Percentiles rank a stretch among this genome's conserved stretches.
Conservation (phyloP, 2,888 invertebrate genomes). For the Drosophila bunnanda region DNA sequence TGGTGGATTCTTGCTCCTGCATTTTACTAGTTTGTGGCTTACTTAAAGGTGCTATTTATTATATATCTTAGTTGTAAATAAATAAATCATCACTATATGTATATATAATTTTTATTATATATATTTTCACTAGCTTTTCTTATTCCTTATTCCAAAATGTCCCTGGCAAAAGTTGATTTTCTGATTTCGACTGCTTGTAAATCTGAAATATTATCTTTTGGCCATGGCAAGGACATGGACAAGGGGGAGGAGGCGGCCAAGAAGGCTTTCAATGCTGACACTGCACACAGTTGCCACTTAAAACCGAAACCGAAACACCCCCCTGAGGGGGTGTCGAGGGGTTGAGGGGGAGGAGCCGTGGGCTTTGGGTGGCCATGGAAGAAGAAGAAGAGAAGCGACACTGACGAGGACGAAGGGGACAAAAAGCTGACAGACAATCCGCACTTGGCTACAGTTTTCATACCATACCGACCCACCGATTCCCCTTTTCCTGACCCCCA, state of each 20-base stretch:
- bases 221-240: constrained; percentile 9
- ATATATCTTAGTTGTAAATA: background rate
- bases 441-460: constrained; percentile 41
- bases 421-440: constrained; percentile 43
- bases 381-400: constrained; percentile 19
- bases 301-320: constrained; percentile 65
- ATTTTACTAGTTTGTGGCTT: background rate
- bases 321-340: background rate
- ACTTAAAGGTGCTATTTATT: too few species aligned
- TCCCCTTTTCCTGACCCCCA: constrained; percentile 26
- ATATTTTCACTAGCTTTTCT: background rate
- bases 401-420: constrained; percentile 35
- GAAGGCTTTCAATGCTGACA: constrained; percentile 62
- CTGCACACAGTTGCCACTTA: constrained; percentile 75
- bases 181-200: constrained; percentile 49
- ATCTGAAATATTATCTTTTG: constrained; percentile 76
- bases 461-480: background rate
- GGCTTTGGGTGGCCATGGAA: constrained; percentile 2
- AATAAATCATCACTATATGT: background rate
- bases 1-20: background rate
- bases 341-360: background rate
- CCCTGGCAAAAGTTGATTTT: constrained; percentile 22
- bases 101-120: background rate
- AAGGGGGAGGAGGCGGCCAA: constrained; percentile 1
- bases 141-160: background rate